Percentiles rank a stretch among this genome's conserved stretches.
phyloP scores from a whole-genome alignment of 2,888 invertebrate genomes.

The Tineola bisselliella region DNA sequence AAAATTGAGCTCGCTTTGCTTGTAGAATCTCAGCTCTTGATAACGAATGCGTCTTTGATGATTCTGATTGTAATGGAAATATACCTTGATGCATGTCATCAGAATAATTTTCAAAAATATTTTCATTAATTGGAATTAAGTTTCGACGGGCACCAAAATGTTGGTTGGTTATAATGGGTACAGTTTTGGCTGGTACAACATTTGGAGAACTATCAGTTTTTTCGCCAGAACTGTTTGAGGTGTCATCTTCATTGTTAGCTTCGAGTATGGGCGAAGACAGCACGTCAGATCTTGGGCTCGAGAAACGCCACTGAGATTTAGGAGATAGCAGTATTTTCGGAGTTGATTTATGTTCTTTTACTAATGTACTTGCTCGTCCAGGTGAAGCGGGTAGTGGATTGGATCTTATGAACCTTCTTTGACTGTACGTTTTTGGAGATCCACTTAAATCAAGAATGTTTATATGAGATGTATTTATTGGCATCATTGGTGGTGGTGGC shows the following conservation, averaged over 20 bases:
- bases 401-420: constrained; percentile 67
- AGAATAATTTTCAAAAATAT: constrained; percentile 36
- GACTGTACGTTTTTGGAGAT: constrained; percentile 75
- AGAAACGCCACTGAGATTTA: constrained; percentile 77
- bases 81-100: constrained; percentile 48
- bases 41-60: constrained; percentile 32
- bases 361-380: constrained; percentile 58
- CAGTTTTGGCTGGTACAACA: constrained; percentile 48
- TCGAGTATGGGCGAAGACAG: constrained; percentile 88
- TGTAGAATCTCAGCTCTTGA: constrained; percentile 66
- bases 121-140: constrained; percentile 53
- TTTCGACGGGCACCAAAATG: constrained; percentile 59
- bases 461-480: constrained; percentile 54
- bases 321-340: constrained; percentile 75
- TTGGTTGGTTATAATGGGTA: constrained; percentile 57
- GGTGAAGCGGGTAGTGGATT: constrained; percentile 63
- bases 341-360: constrained; percentile 63
- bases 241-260: constrained; percentile 82
- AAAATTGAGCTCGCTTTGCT: constrained; percentile 71
- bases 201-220: constrained; percentile 47
- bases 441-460: constrained; percentile 76
- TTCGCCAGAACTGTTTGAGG: constrained; percentile 69
- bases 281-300: constrained; percentile 81
- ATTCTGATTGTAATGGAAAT: constrained; percentile 54
- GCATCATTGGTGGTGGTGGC: constrained; percentile 32